Conservation (phyloP, 2,797 vertebrate genomes). For the Hydrophis major region DNA sequence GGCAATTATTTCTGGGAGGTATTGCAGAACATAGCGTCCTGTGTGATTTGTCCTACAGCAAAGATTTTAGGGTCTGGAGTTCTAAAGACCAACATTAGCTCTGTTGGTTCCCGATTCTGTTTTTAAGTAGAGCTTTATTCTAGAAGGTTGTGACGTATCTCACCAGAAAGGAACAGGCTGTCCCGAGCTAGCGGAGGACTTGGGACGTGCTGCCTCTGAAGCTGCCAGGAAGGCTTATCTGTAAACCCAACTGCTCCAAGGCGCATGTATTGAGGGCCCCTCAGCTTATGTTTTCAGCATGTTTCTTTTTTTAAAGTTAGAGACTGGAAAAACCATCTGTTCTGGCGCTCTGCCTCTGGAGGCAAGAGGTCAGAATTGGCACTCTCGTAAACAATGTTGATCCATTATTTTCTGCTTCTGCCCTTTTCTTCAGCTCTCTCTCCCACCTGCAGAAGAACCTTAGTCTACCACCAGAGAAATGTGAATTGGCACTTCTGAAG, state of each 20-base stretch:
- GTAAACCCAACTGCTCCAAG: not conserved
- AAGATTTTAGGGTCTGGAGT: not conserved
- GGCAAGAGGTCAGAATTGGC: conserved; percentile 15
- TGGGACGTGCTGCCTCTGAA: not conserved
- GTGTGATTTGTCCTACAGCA: not conserved
- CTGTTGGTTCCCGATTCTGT: not conserved
- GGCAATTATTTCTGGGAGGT: not conserved
- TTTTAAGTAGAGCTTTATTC: not conserved
- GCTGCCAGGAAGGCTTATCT: conserved; percentile 19
- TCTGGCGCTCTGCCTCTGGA: not conserved
- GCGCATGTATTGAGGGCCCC: not conserved
- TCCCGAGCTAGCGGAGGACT: not conserved
- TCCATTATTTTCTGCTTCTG: not conserved
- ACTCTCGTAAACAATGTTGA: not conserved
- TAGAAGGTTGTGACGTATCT: not conserved
- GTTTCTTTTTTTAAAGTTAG: not conserved
- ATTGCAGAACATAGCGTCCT: not conserved
- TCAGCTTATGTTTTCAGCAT: not conserved
- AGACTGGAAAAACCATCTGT: not conserved
- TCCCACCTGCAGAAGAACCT: not conserved
- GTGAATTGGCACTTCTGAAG: not conserved
- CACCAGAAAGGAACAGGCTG: conserved; percentile 7
- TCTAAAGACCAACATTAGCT: no score
- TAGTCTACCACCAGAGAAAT: not conserved
- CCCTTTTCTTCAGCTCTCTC: not conserved